Base-by-base conservation (phyloP, 2,888 invertebrate genomes). In the Parochlus steinenii region DNA sequence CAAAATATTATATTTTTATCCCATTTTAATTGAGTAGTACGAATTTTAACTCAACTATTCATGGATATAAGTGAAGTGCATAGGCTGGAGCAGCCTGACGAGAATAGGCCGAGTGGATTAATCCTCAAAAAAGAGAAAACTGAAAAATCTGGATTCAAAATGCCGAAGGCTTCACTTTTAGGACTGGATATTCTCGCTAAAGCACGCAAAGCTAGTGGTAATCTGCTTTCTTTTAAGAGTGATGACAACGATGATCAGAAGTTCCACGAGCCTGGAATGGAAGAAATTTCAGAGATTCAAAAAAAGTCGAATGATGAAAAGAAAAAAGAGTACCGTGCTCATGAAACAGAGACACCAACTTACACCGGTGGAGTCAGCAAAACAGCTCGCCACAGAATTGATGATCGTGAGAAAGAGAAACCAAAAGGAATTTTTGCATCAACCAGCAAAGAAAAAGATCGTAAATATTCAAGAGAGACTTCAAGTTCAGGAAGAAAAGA, bases 291-390 rank as follows among this genome's bases (percentile, higher is more conserved):
- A 40, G 55, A 46, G 11, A 46, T 50, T 26, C 23, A 28, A n/a
- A 45, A 50, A 24, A 45, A 39, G 17, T 36, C 12, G 22, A 37
- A 19, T 47, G 42, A 44, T 17, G 6, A n/a, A 12, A 23, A 12
- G 12, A 60, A 56, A 40, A 65, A 81, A 30, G 76, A 82, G 53
- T 83, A 90, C 49, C 69, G 93, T 31, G 66, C 71, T 31, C 67
- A 75, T 8, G 71, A 76, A 46, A 78, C 79, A 47, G 93, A 95
- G 61, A 93, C 93, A 1, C 95, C 95, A 0, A 83, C 92, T 0
- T 76, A 93, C 50, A 89, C 92, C 0, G 93, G 92, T 4, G 93
- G 93, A 5, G 79, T 93, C 15, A 82, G 82, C 18, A 71, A 74
- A 38, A 74, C 74, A 51, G 85, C 82, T 0, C 55, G 63, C 38